Base-by-base conservation (phyloP, 2,113 vertebrate genomes). In the Tiliqua scincoides region DNA sequence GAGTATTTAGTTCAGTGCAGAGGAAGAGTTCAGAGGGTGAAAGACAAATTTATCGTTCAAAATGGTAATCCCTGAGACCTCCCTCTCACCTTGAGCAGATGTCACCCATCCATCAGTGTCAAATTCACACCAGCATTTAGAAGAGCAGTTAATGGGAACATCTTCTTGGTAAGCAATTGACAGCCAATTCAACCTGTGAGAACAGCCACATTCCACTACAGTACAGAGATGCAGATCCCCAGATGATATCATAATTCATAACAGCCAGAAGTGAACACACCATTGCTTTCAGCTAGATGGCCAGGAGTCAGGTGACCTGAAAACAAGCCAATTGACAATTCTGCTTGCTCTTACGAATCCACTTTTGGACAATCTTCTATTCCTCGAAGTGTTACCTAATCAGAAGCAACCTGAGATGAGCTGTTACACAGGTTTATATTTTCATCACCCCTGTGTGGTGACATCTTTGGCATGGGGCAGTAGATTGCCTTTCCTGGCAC, bases 1-100 rank as follows among this genome's bases (percentile, higher is more conserved):
- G 79, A 84, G 30, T 88, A 84, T 91, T 84, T 84, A 71, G 21
- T 87, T 92, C 59, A 89, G 63, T 48, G 73, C 82, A 78, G 82
- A 72, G n/a, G n/a, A 40, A 76, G 76, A 91, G 82, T 30, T 72
- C 75, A 85, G 0, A 82, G 71, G n/a, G 71, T 71, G 85, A 74
- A 90, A 83, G 61, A 86, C n/a, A 71, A 43, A 91, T 86, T 67
- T 2, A 0, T 71, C 35, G 25, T 67, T 76, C 30, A 84, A 88
- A 93, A 85, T 57, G 82, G 57, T 70, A 84, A 88, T 78, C 20
- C n/a, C 10, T 7, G 52, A 54, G 79, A 85, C 25, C 43, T 65
- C 83, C 43, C 35, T 82, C 1, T 73, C 84, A 76, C 11, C 32
- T 92, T 87, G 74, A 86, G 0, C 87, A 84, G 57, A 57, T 77